phyloP scores from a whole-genome alignment of 2,888 invertebrate species.

The Lasioglossum vierecki region DNA sequence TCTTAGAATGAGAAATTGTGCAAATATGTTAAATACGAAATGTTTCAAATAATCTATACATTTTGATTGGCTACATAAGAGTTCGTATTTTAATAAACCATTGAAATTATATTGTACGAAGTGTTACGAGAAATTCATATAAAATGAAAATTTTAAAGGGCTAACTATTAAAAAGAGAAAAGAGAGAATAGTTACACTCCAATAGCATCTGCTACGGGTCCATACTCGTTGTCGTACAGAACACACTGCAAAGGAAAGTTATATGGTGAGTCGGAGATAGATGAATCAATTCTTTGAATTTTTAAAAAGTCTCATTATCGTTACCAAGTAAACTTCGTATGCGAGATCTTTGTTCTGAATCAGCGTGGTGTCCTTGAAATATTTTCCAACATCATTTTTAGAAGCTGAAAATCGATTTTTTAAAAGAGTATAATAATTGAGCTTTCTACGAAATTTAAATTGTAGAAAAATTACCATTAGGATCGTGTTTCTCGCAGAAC shows the following conservation, averaged over 20 bases:
- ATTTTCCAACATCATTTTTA: conserved; percentile 85
- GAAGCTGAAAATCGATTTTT: conserved; percentile 84
- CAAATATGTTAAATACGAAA: too few relatives aligned
- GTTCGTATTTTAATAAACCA: too few relatives aligned
- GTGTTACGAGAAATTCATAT: too few relatives aligned
- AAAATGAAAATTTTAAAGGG: too few relatives aligned
- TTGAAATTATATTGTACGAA: too few relatives aligned
- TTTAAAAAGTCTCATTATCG: conserved; percentile 8
- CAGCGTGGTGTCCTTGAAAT: conserved; percentile 89
- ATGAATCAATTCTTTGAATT: neutral
- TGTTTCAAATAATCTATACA: too few relatives aligned
- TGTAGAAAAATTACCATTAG: conserved; percentile 60
- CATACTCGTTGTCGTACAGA: conserved; percentile 93
- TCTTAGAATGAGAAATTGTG: too few relatives aligned
- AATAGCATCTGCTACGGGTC: conserved; percentile 91
- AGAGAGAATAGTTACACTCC: conserved; percentile 87
- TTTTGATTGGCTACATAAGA: too few relatives aligned
- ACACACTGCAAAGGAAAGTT: conserved; percentile 87
- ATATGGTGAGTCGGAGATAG: conserved; percentile 69
- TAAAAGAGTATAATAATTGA: conserved; percentile 62
- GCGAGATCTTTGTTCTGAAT: conserved; percentile 90
- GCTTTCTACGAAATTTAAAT: neutral
- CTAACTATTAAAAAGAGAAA: neutral
- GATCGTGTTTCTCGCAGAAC: conserved; percentile 81
- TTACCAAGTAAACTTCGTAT: conserved; percentile 90